Evolutionary conservation across 2,797 vertebrate species (phyloP).

Genomic region (Adelosebastes latens): DNA sequence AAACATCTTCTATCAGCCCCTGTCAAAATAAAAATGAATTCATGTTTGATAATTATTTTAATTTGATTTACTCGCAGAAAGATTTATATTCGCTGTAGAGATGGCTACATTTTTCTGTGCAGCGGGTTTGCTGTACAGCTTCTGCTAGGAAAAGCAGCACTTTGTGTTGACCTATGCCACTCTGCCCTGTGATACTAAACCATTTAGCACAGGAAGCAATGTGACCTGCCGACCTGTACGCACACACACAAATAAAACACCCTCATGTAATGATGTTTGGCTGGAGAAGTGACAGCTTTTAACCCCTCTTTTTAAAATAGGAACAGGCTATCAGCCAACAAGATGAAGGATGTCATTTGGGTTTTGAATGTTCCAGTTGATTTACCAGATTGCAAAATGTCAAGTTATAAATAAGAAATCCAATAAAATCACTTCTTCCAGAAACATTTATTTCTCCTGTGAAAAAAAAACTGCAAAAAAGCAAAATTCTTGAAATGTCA

Average conservation of each 20-base stretch:
- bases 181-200: conserved; percentile 41
- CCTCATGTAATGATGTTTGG: conserved; percentile 28
- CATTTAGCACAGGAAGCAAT: conserved; percentile 51
- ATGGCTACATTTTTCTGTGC: not conserved
- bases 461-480: not conserved
- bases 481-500: not conserved
- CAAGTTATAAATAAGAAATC: not conserved
- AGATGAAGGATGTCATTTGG: not conserved
- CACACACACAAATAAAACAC: conserved; percentile 31
- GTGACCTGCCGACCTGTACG: conserved; percentile 30
- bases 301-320: not conserved
- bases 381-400: not conserved
- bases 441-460: not conserved
- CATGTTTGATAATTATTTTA: not conserved
- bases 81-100: not conserved
- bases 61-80: not conserved
- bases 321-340: not conserved
- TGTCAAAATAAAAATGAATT: not conserved
- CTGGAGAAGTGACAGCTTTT: conserved; percentile 19
- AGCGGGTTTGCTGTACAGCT: not conserved
- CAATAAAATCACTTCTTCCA: not conserved
- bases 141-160: conserved; percentile 5
- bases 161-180: conserved; percentile 24
- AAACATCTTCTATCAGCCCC: not conserved
- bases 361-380: not conserved